Conservation (phyloP, 2,113 vertebrate genomes). For the Salvelinus alpinus region DNA sequence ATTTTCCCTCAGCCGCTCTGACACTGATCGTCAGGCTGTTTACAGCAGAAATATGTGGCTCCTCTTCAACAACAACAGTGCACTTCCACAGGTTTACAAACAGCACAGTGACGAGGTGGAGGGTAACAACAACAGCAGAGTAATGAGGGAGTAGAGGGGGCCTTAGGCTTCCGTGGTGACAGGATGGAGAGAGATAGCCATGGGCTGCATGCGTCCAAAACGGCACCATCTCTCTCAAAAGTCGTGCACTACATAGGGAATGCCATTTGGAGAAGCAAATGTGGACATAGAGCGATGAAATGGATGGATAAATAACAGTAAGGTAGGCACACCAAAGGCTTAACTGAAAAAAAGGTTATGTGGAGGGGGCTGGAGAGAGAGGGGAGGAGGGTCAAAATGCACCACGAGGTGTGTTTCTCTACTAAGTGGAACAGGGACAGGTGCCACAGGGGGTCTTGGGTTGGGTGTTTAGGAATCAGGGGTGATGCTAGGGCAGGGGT, state of each 20-base stretch:
- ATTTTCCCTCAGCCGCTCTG: neutral
- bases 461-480: constrained; percentile 17
- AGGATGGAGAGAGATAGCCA: too few relatives aligned
- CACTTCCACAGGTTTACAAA: too few relatives aligned
- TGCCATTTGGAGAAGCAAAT: too few relatives aligned
- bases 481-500: constrained; percentile 33
- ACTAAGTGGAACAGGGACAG: neutral
- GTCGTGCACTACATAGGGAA: too few relatives aligned
- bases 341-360: constrained; percentile 1
- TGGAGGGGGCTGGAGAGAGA: constrained; percentile 14
- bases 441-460: neutral
- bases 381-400: too few relatives aligned
- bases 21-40: neutral
- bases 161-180: too few relatives aligned
- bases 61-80: too few relatives aligned
- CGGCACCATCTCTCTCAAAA: too few relatives aligned
- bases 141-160: too few relatives aligned
- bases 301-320: too few relatives aligned
- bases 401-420: constrained; percentile 4
- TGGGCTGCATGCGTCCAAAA: too few relatives aligned
- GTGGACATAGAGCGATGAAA: neutral
- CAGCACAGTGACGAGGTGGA: neutral
- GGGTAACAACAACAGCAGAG: neutral
- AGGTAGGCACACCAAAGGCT: neutral
- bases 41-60: too few relatives aligned